Evolutionary conservation across 2,113 vertebrate genomes (phyloP).

Genomic region (Hemichromis elongatus): DNA sequence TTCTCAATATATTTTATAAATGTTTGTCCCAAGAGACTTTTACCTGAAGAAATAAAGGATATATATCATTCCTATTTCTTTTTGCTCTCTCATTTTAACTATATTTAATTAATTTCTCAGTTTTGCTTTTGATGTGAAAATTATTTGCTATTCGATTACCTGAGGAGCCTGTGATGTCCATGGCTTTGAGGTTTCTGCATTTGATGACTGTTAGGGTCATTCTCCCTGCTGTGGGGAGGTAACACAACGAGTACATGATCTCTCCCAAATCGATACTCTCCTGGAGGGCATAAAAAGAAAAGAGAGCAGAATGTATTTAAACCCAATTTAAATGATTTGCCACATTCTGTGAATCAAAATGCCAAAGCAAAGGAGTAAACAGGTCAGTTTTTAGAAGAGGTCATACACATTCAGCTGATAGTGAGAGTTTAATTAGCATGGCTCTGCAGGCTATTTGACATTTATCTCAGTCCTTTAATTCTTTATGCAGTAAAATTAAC

Average conservation of each 20-base stretch:
- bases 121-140: constrained; percentile 30
- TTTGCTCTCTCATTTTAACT: background rate
- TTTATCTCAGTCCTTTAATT: background rate
- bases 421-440: background rate
- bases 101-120: background rate
- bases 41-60: background rate
- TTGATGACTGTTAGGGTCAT: constrained; percentile 99
- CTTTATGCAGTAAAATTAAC: background rate
- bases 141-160: constrained; percentile 69
- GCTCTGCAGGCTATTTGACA: background rate
- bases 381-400: background rate
- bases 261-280: constrained; percentile 96
- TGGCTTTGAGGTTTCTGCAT: constrained; percentile 97
- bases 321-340: background rate
- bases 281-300: constrained; percentile 60
- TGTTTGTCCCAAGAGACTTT: background rate
- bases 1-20: background rate
- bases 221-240: constrained; percentile 94
- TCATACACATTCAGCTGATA: background rate
- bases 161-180: constrained; percentile 97
- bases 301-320: background rate
- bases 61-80: background rate
- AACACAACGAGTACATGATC: constrained; percentile 99
- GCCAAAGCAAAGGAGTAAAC: background rate
- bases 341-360: background rate